Evolutionary conservation across 2,113 vertebrate species (phyloP).

Genomic region (Austrofundulus limnaeus): DNA sequence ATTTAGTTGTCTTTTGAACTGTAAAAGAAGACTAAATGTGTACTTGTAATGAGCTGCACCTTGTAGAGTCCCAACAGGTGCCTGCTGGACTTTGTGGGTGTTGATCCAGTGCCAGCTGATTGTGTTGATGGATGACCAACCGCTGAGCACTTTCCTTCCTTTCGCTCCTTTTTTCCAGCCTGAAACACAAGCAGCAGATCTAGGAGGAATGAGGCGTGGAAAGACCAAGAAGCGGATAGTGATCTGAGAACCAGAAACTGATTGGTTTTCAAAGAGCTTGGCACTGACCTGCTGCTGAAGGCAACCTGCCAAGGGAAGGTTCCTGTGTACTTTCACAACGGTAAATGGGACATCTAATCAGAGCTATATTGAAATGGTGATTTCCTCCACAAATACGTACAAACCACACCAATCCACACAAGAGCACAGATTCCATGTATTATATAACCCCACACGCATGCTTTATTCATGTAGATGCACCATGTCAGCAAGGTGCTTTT

Average conservation of each 20-base stretch:
- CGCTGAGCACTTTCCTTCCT: constrained; percentile 36
- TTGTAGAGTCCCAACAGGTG: constrained; percentile 74
- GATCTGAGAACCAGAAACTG: constrained; percentile 78
- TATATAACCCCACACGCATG: constrained; percentile 44
- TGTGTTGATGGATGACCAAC: constrained; percentile 58
- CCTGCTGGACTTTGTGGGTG: constrained; percentile 60
- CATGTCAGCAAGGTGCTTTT: constrained; percentile 40
- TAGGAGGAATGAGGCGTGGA: constrained; percentile 59
- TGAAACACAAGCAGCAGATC: constrained; percentile 46
- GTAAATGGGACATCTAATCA: constrained; percentile 78
- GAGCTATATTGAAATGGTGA: constrained; percentile 74
- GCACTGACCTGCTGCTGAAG: constrained; percentile 63
- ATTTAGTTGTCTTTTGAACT: constrained; percentile 14
- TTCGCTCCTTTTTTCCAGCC: constrained; percentile 11
- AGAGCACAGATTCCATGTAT: constrained; percentile 4
- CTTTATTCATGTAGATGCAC: constrained; percentile 40
- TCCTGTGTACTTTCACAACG: constrained; percentile 70
- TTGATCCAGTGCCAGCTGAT: constrained; percentile 71
- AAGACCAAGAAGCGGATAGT: constrained; percentile 64
- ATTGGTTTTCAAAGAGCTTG: constrained; percentile 82
- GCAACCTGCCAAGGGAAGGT: constrained; percentile 77
- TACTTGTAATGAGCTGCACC: constrained; percentile 61
- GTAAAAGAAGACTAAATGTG: not conserved
- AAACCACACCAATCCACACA: constrained; percentile 18
- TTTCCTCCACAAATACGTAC: constrained; percentile 56